Base-by-base conservation (phyloP, 2,888 invertebrate species). In the Drosophila picticornis region DNA sequence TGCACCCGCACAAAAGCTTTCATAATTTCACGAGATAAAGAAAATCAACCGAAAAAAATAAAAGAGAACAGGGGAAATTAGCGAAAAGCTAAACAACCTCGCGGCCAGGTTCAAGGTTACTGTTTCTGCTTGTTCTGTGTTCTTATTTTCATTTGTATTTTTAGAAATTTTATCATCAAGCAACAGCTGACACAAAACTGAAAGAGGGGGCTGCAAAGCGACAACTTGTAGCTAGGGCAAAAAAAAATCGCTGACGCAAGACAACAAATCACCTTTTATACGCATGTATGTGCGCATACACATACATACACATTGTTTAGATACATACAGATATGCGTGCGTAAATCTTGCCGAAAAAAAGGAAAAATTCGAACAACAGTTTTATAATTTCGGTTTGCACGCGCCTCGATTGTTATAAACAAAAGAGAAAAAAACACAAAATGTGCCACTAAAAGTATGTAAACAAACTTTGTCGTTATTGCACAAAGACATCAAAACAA, bases 121-220 rank as follows among this genome's bases (percentile, higher is more conserved):
- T 75, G 58, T 66, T 50, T 77, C 75, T 73, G 80, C 63, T 61
- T 65, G 64, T 79, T 63, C 67, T 74, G 36, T 73, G 84, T 71
- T 72, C 48, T 72, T 60, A 32, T 32, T 16, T 52, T 63, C 27
- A 10, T 43, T 50, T 60, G 51, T 87, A 87, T 90, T 90, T 87
- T 84, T 90, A 90, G 90, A 90, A 40, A 88, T 90, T 87, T 77
- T 77, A 90, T 90, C 87, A 90, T 80, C 91, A 88, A 82, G 77
- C 90, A 89, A 90, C 91, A 86, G 90, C 90, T 90, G 90, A 90
- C 73, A 71, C 22, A 16, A 46, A 43, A 62, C 22, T 43, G 34
- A 34, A 62, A 59, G 63, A 56, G 72, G 63, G 62, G 63, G 59
- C 58, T 63, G 63, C 60, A 51, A 66, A 43, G 46, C 68, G 58